phyloP scores from a whole-genome alignment of 2,113 vertebrate species.

The Hyperoodon ampullatus region DNA sequence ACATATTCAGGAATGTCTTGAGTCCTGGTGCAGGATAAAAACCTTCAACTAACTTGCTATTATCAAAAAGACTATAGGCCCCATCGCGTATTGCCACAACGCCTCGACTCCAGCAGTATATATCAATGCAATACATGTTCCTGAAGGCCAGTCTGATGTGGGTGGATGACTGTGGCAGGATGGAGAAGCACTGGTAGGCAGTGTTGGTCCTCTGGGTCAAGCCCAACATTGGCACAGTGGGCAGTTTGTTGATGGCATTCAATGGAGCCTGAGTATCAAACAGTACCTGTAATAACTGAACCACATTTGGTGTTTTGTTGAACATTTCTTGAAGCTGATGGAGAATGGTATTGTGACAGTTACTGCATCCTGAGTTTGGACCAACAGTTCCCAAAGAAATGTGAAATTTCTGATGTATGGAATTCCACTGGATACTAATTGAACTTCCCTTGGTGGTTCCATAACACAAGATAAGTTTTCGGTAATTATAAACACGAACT shows the following conservation, averaged over 20 bases:
- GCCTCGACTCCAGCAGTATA: constrained; percentile 97
- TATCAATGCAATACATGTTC: constrained; percentile 99
- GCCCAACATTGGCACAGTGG: constrained; percentile 98
- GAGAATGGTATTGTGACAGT: constrained; percentile 99
- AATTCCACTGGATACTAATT: constrained; percentile 99
- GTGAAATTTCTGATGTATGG: constrained; percentile 94
- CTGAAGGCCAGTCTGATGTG: constrained; percentile 99
- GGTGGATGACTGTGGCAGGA: constrained; percentile 97
- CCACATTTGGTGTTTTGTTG: constrained; percentile 96
- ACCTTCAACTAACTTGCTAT: constrained; percentile 98
- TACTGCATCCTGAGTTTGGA: constrained; percentile 98
- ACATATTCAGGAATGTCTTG: constrained; percentile 99
- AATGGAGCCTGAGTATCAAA: constrained; percentile 97
- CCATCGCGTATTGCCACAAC: constrained; percentile 98
- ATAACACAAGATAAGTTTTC: constrained; percentile 98
- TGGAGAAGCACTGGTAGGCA: constrained; percentile 99
- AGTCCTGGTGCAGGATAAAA: constrained; percentile 97
- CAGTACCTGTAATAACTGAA: constrained; percentile 97
- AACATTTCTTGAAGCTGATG: constrained; percentile 99
- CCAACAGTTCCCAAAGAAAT: constrained; percentile 97
- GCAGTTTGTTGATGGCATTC: constrained; percentile 99
- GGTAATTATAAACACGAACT: constrained; percentile 97
- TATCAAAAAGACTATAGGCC: constrained; percentile 99
- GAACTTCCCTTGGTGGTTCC: constrained; percentile 98
- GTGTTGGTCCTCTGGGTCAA: constrained; percentile 98